Conservation (phyloP, 1,140 invertebrate genomes). For the Harpegnathos saltator region DNA sequence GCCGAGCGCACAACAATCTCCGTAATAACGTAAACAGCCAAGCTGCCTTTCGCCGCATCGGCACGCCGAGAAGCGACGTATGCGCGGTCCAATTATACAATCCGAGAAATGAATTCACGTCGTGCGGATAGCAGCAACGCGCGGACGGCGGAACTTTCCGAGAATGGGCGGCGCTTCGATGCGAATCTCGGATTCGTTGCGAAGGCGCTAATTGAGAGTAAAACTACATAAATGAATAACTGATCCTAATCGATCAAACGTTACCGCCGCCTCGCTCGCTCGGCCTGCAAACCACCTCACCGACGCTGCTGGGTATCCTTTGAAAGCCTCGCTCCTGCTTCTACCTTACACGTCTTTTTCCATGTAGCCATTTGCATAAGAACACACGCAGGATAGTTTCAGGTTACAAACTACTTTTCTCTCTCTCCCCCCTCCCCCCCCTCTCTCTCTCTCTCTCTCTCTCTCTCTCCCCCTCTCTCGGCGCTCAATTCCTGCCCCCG, state of each 20-base stretch:
- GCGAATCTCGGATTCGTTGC: constrained; percentile 73
- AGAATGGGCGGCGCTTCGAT: constrained; percentile 51
- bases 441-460: no score
- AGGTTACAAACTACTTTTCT: constrained; percentile 24
- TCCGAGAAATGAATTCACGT: constrained; percentile 79
- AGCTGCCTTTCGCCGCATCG: constrained; percentile 46
- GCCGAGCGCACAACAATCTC: constrained; percentile 5
- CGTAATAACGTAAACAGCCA: constrained; percentile 47
- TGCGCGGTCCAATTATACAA: constrained; percentile 70
- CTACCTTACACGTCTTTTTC: constrained; percentile 29
- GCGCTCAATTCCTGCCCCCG: constrained; percentile 7
- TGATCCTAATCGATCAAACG: constrained; percentile 75
- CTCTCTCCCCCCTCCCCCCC: no score
- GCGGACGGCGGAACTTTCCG: constrained; percentile 44
- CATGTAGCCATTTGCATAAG: constrained; percentile 40
- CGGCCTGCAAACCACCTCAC: constrained; percentile 27
- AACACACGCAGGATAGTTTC: constrained; percentile 30
- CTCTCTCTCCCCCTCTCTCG: no score
- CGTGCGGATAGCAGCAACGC: constrained; percentile 37
- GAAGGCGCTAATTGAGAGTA: constrained; percentile 78
- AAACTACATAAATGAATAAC: constrained; percentile 75
- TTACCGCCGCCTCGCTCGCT: constrained; percentile 60
- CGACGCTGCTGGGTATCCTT: constrained; percentile 36
- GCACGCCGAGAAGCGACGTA: not conserved
- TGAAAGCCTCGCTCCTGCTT: constrained; percentile 17